Evolutionary conservation across 2,797 vertebrate species (phyloP).

Genomic region (Acipenser transmontanus): DNA sequence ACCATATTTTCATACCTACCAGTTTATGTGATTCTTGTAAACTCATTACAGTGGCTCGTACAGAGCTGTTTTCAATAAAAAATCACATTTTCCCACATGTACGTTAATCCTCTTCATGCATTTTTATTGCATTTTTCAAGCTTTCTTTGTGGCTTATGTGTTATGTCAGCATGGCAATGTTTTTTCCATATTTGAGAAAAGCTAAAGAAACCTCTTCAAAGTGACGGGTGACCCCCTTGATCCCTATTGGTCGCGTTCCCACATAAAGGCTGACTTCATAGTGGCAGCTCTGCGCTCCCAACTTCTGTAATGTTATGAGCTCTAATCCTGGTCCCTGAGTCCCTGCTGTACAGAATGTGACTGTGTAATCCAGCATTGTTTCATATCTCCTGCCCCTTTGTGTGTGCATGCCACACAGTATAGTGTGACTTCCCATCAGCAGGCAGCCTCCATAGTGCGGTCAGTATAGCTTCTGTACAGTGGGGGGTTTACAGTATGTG

Average conservation of each 20-base stretch:
- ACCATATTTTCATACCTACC: conserved; percentile 28
- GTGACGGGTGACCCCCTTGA: neutral
- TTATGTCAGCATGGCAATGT: conserved; percentile 20
- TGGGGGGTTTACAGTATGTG: too few species aligned
- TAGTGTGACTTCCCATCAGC: too few species aligned
- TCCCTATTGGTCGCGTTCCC: neutral
- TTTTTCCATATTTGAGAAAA: conserved; percentile 24
- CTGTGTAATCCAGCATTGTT: too few species aligned
- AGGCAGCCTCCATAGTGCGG: too few species aligned
- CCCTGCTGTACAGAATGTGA: too few species aligned
- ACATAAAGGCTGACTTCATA: neutral
- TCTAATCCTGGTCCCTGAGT: neutral
- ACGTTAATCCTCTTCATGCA: conserved; percentile 11
- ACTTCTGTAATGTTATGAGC: neutral
- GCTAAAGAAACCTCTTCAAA: conserved; percentile 9
- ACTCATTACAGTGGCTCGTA: conserved; percentile 30
- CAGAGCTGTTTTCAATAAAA: conserved; percentile 42
- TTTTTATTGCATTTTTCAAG: conserved; percentile 16
- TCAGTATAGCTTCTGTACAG: too few species aligned
- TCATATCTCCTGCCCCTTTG: too few species aligned
- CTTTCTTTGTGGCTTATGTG: conserved; percentile 26
- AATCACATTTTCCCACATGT: conserved; percentile 21
- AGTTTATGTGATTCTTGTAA: conserved; percentile 33
- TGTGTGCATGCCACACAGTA: too few species aligned
- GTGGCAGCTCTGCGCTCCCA: neutral